Conservation (phyloP, 2,797 vertebrate species). For the Channa striata region DNA sequence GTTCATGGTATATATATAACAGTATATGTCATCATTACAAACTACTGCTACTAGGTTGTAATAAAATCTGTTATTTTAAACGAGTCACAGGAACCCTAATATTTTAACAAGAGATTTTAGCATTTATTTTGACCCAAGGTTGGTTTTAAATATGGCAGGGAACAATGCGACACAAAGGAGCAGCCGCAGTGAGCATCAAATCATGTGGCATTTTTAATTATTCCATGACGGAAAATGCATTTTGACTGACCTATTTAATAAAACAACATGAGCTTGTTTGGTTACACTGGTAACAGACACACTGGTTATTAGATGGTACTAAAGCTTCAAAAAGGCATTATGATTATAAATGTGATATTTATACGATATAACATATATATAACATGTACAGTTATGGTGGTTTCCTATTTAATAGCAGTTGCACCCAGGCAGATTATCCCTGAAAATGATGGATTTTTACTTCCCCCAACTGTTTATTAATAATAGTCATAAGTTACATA, state of each 20-base stretch:
- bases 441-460: too few relatives aligned
- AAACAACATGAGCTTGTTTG: background rate
- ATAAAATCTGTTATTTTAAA: background rate
- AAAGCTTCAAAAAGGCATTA: too few relatives aligned
- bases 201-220: background rate
- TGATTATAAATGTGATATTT: too few relatives aligned
- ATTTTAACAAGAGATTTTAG: background rate
- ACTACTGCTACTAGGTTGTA: background rate
- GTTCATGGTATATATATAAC: background rate
- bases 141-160: slow-evolving; percentile 8
- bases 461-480: too few relatives aligned
- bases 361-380: too few relatives aligned
- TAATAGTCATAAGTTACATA: too few relatives aligned
- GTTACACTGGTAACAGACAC: background rate
- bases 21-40: too few relatives aligned
- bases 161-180: background rate
- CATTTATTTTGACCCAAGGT: background rate
- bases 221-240: background rate
- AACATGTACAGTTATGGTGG: too few relatives aligned
- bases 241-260: background rate
- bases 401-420: too few relatives aligned
- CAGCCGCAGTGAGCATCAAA: background rate
- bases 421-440: too few relatives aligned
- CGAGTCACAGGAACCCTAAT: background rate
- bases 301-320: background rate